These are phyloP conservation scores for Acanthis flammea DNA, from an alignment of 2,797 vertebrate species.

Conservation along the genomic window DNA sequence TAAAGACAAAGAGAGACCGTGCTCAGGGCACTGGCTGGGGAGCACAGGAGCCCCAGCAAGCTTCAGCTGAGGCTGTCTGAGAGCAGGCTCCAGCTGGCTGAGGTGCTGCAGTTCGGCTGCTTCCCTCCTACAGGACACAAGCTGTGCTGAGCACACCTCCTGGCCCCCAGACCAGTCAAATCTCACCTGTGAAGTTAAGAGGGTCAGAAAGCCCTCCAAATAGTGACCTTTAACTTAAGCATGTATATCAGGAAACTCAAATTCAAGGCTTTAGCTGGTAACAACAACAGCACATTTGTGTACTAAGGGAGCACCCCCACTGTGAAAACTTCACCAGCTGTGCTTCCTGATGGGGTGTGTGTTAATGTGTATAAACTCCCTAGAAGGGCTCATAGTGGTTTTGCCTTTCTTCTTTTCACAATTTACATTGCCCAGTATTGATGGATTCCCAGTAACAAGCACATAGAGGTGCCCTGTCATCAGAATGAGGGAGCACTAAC, in stretches of 20 bases:
- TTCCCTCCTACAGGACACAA: background rate
- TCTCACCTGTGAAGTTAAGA: background rate
- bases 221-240: background rate
- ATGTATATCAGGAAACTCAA: background rate
- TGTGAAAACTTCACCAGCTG: background rate
- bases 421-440: background rate
- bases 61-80: background rate
- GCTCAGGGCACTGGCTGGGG: background rate
- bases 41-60: background rate
- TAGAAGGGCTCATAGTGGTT: background rate
- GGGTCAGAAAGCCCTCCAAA: background rate
- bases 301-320: background rate
- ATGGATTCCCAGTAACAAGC: background rate
- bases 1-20: accelerated
- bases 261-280: background rate
- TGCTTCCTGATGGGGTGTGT: background rate
- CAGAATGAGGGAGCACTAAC: background rate
- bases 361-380: background rate
- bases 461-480: background rate
- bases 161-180: background rate
- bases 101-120: accelerated
- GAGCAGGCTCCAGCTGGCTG: background rate
- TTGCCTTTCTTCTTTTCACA: background rate
- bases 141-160: background rate
- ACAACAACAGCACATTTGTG: background rate